A percentile compares a stretch with the other conserved stretches of the same genome.
Conservation (phyloP, 2,797 vertebrate genomes). For the Hydrolagus colliei region DNA sequence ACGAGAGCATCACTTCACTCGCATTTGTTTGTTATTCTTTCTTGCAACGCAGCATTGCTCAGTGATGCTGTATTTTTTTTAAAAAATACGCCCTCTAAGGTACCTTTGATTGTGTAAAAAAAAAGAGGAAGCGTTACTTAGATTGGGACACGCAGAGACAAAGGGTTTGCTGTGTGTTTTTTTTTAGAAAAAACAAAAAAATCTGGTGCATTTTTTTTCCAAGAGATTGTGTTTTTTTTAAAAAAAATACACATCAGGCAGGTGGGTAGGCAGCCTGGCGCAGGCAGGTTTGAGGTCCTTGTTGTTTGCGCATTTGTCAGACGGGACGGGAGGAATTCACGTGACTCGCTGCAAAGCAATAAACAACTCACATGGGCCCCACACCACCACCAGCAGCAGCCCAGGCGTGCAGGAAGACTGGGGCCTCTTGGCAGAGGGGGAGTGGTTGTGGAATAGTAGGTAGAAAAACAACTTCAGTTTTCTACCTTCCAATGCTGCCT, state of each 20-base stretch:
- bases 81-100: background rate
- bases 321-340: background rate
- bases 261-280: background rate
- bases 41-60: background rate
- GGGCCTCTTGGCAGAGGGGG: background rate
- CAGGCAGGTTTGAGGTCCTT: background rate
- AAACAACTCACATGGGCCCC: background rate
- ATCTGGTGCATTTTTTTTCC: too few species aligned
- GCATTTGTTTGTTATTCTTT: background rate
- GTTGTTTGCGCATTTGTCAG: constrained; percentile 22
- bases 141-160: background rate
- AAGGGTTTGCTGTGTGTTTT: background rate
- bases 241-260: background rate
- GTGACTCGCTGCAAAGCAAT: constrained; percentile 11
- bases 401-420: background rate
- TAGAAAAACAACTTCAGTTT: background rate
- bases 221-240: too few species aligned
- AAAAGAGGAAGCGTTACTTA: background rate
- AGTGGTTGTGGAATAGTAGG: background rate
- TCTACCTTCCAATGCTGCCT: background rate
- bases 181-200: too few species aligned
- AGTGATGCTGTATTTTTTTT: background rate
- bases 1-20: background rate
- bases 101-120: background rate
- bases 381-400: background rate